These are phyloP conservation scores for Scaptodrosophila latifasciaeformis DNA, from an alignment of 2,888 invertebrate genomes.

Conservation along the genomic window DNA sequence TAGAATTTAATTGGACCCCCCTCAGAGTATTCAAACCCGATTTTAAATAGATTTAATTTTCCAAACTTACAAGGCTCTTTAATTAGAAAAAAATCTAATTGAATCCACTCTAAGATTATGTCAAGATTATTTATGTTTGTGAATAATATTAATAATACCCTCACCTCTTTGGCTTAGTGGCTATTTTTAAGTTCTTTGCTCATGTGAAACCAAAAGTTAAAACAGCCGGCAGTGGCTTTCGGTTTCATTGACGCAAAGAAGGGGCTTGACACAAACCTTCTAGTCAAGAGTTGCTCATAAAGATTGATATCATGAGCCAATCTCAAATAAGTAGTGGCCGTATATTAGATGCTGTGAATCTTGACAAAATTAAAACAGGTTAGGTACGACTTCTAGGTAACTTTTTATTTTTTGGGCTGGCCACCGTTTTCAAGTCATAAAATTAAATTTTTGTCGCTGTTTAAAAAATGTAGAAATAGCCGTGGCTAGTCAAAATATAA, in stretches of 20 bases:
- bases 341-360: no score
- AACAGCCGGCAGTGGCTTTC: conserved; percentile 37
- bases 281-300: conserved; percentile 33
- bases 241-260: conserved; percentile 36
- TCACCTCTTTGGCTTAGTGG: conserved; percentile 20
- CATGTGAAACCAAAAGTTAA: conserved; percentile 48
- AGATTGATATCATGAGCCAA: conserved; percentile 55
- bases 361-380: no score
- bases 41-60: no score
- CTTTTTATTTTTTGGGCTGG: conserved; percentile 34
- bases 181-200: conserved; percentile 42
- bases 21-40: no score
- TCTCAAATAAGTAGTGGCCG: conserved; percentile 35
- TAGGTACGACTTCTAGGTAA: no score
- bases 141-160: conserved; percentile 41
- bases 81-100: no score
- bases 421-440: conserved; percentile 45
- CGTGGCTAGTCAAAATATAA: no score
- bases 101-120: no score
- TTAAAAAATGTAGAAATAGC: no score
- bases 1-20: no score
- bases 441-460: conserved; percentile 48
- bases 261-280: not conserved
- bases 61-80: no score
- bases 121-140: no score